Evolutionary conservation across 2,113 vertebrate species (phyloP).

Genomic region (Mesoclemmys tuberculata): DNA sequence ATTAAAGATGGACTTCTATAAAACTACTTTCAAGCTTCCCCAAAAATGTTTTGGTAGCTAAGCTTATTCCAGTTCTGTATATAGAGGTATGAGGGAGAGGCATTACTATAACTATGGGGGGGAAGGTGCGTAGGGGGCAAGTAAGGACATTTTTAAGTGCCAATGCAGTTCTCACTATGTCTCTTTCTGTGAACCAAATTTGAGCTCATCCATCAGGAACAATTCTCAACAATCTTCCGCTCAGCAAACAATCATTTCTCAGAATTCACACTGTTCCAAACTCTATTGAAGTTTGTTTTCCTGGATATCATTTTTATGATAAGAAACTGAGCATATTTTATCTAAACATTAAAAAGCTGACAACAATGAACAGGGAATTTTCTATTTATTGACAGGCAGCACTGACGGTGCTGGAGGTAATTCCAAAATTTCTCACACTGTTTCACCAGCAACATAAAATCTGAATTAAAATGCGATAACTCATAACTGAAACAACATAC

Average conservation of each 20-base stretch:
- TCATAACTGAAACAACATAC: background rate
- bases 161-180: background rate
- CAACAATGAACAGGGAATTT: background rate
- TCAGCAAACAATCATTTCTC: background rate
- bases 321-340: background rate
- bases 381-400: background rate
- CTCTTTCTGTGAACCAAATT: background rate
- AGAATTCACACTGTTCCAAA: background rate
- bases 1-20: background rate
- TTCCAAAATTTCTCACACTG: background rate
- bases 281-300: background rate
- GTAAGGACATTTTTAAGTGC: background rate
- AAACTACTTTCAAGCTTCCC: background rate
- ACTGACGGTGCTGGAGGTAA: background rate
- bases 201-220: background rate
- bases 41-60: background rate
- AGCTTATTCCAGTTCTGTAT: background rate
- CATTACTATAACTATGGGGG: background rate
- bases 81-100: background rate
- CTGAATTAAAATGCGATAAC: background rate
- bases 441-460: background rate
- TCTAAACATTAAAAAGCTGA: fast-evolving
- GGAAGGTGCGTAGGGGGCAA: background rate
- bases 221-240: background rate
- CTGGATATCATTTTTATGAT: background rate